Evolutionary conservation across 2,888 invertebrate species (phyloP), one percentile per base, ranked within the genome.

Genomic region (Parnassius orleans): DNA sequence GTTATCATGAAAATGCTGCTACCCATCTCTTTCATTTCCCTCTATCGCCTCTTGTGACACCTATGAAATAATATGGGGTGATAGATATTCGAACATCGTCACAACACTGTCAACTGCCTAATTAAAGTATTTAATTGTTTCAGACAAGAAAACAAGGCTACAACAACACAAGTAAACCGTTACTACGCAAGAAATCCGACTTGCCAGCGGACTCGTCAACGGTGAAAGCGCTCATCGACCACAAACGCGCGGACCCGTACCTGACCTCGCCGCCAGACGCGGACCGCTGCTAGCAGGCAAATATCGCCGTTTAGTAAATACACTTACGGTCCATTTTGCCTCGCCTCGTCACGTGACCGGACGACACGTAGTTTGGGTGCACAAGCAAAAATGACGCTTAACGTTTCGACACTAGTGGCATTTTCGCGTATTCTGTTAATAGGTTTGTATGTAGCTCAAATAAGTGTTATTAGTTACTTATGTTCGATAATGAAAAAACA

Each of bases 121-220:
- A 33, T 33, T 7, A 7, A 33, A 7, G 33, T 33, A 33, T 33
- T 41, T 42, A 15, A n/a, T 12, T 43, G 44, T 66, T 61, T 9
- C 85, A 94, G 94, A 92, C 89, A 51, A 92, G 93, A 68, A 94
- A 94, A 80, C 93, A 91, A 73, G 81, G 78, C 58, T 94, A 94
- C 85, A 94, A 71, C 70, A 92, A 95, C 94, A 92, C 96, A 94
- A 84, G 97, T 97, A 87, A 87, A 90, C 98, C 98, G 59, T 92
- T 98, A 72, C 93, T 98, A 69, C 95, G 98, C 87, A 96, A 98
- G 89, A 98, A 98, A 93, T 98, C 98, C 14, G 98, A 99, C 86
- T 93, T 99, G 81, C 98, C 98, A 54, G 97, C 98, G 79, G 98
- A 99, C 92, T 94, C 96, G 74, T 95, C 95, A 84, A 98, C 98